Conservation (phyloP, 2,797 vertebrate species). For the Scyliorhinus canicula region DNA sequence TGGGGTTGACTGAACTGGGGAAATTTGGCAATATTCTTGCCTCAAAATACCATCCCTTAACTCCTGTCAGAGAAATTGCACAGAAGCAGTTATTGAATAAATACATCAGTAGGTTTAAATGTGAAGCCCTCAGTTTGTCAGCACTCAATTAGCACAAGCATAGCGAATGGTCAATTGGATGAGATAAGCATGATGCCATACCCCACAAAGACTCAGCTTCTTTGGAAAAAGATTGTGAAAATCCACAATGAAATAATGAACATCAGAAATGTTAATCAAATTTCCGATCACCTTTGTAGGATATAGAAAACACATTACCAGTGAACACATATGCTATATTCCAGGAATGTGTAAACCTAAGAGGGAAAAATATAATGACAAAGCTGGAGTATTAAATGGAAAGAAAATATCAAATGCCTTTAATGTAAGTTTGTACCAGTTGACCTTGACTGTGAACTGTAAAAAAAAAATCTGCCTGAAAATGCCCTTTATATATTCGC, state of each 20-base stretch:
- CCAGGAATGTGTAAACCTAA: background rate
- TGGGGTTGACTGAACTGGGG: background rate
- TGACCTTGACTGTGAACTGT: background rate
- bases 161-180: background rate
- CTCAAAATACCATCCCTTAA: background rate
- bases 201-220: background rate
- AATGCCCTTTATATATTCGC: background rate
- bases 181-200: background rate
- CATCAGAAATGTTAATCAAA: background rate
- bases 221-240: background rate
- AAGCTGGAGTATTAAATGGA: background rate
- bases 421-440: background rate
- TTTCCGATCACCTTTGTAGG: background rate
- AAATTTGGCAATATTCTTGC: background rate
- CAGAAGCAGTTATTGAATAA: background rate
- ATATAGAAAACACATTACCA: background rate
- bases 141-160: background rate
- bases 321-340: background rate
- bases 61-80: background rate
- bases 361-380: background rate
- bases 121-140: constrained; percentile 1
- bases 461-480: background rate
- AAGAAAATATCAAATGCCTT: background rate
- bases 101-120: background rate
- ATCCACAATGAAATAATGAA: background rate